These are phyloP conservation scores for Venturia canescens DNA, from an alignment of 1,140 invertebrate species.

Conservation along the genomic window DNA sequence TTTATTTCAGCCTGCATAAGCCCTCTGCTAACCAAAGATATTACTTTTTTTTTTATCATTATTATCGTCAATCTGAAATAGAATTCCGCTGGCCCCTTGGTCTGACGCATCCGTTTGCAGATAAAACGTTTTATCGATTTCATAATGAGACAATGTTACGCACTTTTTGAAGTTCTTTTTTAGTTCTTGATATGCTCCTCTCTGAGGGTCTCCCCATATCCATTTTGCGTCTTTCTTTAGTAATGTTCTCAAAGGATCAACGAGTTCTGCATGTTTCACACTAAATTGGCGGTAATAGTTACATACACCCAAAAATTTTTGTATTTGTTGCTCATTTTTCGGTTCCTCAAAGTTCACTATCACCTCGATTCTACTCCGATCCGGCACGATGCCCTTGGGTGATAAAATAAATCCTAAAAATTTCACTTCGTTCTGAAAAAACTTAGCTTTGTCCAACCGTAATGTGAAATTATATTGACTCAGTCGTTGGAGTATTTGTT, in stretches of 20 bases:
- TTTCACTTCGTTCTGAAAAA: constrained; percentile 36
- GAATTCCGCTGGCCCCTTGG: constrained; percentile 46
- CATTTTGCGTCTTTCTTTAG: constrained; percentile 39
- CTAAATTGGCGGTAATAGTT: constrained; percentile 23
- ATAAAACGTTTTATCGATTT: constrained; percentile 34
- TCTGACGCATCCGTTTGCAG: constrained; percentile 41
- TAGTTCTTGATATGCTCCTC: constrained; percentile 38
- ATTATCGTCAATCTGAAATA: constrained; percentile 47
- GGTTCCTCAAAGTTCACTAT: constrained; percentile 45
- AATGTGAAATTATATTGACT: constrained; percentile 46
- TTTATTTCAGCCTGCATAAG: constrained; percentile 45
- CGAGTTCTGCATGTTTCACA: constrained; percentile 48
- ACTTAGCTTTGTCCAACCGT: constrained; percentile 38
- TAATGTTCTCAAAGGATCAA: constrained; percentile 32
- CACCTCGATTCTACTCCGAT: constrained; percentile 18
- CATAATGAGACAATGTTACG: constrained; percentile 48
- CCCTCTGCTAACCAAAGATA: constrained; percentile 49
- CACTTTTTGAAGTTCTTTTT: constrained; percentile 48
- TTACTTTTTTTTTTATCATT: constrained; percentile 45
- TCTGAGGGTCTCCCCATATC: constrained; percentile 32
- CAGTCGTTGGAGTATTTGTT: constrained; percentile 41
- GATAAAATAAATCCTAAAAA: constrained; percentile 44
- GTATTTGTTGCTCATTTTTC: constrained; percentile 8
- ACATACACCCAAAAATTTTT: constrained; percentile 24
- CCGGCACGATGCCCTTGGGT: constrained; percentile 30